These are phyloP conservation scores for Agonopterix arenella DNA, from an alignment of 2,888 invertebrate species.

Conservation along the genomic window DNA sequence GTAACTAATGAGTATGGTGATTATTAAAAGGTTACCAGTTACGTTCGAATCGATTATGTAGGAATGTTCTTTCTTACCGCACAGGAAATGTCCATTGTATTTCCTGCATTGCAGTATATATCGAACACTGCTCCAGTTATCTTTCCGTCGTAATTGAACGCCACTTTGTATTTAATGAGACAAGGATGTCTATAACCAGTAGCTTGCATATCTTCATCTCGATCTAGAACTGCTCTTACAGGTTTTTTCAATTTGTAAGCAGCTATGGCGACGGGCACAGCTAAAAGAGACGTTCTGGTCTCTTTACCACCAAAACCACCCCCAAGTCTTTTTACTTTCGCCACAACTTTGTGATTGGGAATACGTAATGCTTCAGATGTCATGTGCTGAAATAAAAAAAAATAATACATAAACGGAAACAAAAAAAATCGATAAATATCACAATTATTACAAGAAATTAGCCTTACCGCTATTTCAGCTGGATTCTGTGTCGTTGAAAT, in stretches of 20 bases:
- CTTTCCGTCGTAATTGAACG: constrained; percentile 81
- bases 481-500: constrained; percentile 89
- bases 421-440: constrained; percentile 33
- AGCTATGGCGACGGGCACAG: constrained; percentile 83
- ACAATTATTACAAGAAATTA: not conserved
- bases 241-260: constrained; percentile 84
- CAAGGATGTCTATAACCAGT: constrained; percentile 90
- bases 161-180: constrained; percentile 84
- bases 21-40: not conserved
- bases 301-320: constrained; percentile 96
- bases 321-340: constrained; percentile 86
- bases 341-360: constrained; percentile 80
- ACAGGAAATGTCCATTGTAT: constrained; percentile 82
- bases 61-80: constrained; percentile 57
- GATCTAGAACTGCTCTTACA: constrained; percentile 85
- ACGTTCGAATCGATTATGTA: not conserved
- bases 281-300: constrained; percentile 77
- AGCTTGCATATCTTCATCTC: constrained; percentile 91
- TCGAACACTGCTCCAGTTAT: constrained; percentile 79
- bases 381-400: constrained; percentile 65
- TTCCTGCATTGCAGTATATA: constrained; percentile 85
- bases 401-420: constrained; percentile 14
- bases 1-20: not conserved
- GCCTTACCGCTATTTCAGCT: constrained; percentile 80
- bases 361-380: constrained; percentile 79